phyloP scores from a whole-genome alignment of 2,113 vertebrate genomes.

The Aplodontia rufa region DNA sequence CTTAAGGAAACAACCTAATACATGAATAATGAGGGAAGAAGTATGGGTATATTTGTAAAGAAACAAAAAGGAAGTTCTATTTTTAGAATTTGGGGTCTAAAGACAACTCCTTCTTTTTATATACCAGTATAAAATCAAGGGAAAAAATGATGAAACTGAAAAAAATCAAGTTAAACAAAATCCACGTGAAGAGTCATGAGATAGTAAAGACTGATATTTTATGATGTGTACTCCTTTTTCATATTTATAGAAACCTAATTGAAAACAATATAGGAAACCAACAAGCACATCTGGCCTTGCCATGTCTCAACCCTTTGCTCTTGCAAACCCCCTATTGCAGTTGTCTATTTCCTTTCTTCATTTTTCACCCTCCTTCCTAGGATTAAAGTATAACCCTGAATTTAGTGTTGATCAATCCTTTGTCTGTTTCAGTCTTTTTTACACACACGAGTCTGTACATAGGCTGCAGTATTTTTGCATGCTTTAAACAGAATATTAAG shows the following conservation, averaged over 20 bases:
- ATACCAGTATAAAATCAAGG: not conserved
- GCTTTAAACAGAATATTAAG: not conserved
- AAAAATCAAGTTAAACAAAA: not conserved
- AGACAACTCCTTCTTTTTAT: slow-evolving; percentile 13
- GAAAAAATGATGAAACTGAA: not conserved
- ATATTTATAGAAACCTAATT: not conserved
- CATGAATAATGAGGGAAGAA: slow-evolving; percentile 19
- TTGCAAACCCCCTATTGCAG: not conserved
- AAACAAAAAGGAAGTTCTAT: slow-evolving; percentile 5
- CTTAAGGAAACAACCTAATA: not conserved
- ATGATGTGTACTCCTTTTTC: not conserved
- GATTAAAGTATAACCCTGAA: not conserved
- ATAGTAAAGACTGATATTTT: not conserved
- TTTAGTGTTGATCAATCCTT: not conserved
- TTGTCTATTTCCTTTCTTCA: not conserved
- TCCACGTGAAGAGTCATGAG: not conserved
- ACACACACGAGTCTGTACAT: not conserved
- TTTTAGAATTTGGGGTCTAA: slow-evolving; percentile 9
- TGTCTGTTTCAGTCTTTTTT: not conserved
- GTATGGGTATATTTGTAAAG: slow-evolving; percentile 32
- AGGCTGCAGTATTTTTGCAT: not conserved
- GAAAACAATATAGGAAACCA: not conserved
- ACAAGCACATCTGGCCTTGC: not conserved
- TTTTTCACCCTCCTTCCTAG: not conserved
- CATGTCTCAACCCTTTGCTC: not conserved